These are phyloP conservation scores for Callocephalon fimbriatum DNA, from an alignment of 2,113 vertebrate species.

Conservation along the genomic window DNA sequence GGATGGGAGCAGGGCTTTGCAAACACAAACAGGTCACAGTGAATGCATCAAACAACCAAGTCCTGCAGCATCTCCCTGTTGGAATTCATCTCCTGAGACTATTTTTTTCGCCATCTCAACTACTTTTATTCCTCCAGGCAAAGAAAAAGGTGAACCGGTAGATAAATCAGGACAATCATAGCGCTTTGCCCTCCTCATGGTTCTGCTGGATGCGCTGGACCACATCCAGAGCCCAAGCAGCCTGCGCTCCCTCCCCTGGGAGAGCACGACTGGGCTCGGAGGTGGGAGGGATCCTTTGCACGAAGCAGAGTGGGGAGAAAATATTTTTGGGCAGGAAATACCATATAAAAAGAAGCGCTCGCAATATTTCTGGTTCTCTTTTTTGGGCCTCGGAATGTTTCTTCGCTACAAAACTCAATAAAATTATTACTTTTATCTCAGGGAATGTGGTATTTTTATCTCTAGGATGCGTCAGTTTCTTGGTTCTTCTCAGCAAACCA, in stretches of 20 bases:
- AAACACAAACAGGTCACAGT: background rate
- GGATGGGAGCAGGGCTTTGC: background rate
- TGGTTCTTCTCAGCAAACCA: conserved; percentile 6
- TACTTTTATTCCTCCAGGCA: background rate
- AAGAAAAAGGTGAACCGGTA: background rate
- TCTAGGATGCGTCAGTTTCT: conserved; percentile 31
- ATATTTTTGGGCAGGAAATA: background rate
- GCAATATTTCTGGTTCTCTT: background rate
- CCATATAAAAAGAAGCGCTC: background rate
- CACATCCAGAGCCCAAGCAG: background rate
- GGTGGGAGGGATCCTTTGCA: background rate
- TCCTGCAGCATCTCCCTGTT: background rate
- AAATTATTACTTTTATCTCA: conserved; percentile 60
- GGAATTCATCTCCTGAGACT: background rate
- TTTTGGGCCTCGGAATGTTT: background rate
- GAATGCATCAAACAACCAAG: rapidly evolving
- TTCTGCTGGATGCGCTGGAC: background rate
- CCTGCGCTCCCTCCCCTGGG: background rate
- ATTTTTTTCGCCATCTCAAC: background rate
- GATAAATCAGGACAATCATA: rapidly evolving
- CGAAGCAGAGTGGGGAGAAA: background rate
- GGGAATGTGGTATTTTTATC: conserved; percentile 43
- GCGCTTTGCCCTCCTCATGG: rapidly evolving
- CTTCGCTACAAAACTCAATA: background rate
- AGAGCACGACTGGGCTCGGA: background rate